Base-by-base conservation (phyloP, 2,797 vertebrate genomes). In the Falco rusticolus region DNA sequence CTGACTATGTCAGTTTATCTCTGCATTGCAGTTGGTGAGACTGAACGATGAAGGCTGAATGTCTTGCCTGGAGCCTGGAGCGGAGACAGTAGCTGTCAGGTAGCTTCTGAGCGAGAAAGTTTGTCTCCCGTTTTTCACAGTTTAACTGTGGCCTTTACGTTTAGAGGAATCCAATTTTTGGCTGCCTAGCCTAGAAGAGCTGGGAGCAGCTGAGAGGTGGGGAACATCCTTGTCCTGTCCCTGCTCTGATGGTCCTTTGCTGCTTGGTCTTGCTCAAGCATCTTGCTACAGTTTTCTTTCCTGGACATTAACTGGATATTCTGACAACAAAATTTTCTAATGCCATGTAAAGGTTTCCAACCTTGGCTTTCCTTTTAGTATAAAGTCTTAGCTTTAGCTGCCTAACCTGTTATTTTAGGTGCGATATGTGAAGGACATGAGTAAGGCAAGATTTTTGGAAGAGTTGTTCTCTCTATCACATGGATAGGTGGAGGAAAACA, bases 1-100 rank as follows among this genome's bases (percentile, higher is more conserved):
- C 61, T 11, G 71, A 4, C 65, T 22, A 14, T 19, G 71, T 9
- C 16, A 22, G 29, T 91, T 96, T 96, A 96, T 96, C 94, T 92
- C 79, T 41, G 57, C 0, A 4, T 33, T 69, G 76, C 94, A 96
- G 84, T 56, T 0, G 0, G 21, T 14, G 68, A 77, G 63, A 63
- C 72, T 16, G 47, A 72, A 85, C 61, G 51, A 75, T 0, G 0
- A 26, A 86, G 76, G 82, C 69, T 81, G 21, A 86, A 75, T 26
- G 54, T 85, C 84, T 79, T 87, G 5, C 48, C 84, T 43, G 31
- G 29, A 79, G 63, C 33, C 56, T 1, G 3, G 39, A 89, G 39
- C 0, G 2, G 51, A 87, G 77, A 78, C 61, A 89, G 81, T 7
- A 74, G 43, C 56, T 96, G 81, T 76, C 86, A 74, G 72, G 15